Evolutionary conservation across 2,797 vertebrate species (phyloP).

Genomic region (Bradypus variegatus): DNA sequence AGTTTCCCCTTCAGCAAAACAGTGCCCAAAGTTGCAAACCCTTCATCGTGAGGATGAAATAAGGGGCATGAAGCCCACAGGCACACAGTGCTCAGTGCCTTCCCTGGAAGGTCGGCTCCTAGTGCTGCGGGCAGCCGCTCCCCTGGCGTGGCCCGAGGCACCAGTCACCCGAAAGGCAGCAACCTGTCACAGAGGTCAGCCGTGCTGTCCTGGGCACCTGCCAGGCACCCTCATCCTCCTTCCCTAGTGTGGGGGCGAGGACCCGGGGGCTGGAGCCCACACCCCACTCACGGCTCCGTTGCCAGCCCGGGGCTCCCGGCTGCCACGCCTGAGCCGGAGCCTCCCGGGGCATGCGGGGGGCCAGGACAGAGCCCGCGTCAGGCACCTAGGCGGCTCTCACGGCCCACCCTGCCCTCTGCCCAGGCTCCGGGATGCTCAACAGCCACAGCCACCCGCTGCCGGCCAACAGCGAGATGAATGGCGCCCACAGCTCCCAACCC

Average conservation of each 20-base stretch:
- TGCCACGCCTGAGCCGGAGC: neutral
- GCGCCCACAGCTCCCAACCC: conserved; percentile 86
- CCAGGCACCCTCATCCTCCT: too few relatives aligned
- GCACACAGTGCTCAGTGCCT: neutral
- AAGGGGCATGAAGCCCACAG: neutral
- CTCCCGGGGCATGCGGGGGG: neutral
- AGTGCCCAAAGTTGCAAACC: too few relatives aligned
- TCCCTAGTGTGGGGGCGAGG: too few relatives aligned
- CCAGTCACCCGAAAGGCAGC: neutral
- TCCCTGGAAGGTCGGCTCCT: neutral
- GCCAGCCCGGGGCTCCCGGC: too few relatives aligned
- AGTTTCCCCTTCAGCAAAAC: neutral
- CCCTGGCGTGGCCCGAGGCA: neutral
- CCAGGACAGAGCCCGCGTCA: neutral
- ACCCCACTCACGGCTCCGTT: neutral
- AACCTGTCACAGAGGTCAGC: too few relatives aligned
- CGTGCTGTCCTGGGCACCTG: too few relatives aligned
- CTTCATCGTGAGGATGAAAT: neutral
- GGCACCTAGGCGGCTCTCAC: neutral
- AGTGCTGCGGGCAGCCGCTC: too few relatives aligned
- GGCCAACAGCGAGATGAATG: conserved; percentile 88
- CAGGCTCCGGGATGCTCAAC: conserved; percentile 87
- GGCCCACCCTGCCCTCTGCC: neutral
- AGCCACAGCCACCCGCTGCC: conserved; percentile 90
- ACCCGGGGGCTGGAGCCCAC: too few relatives aligned